phyloP scores from a whole-genome alignment of 2,113 vertebrate species.

The Podarcis muralis region DNA sequence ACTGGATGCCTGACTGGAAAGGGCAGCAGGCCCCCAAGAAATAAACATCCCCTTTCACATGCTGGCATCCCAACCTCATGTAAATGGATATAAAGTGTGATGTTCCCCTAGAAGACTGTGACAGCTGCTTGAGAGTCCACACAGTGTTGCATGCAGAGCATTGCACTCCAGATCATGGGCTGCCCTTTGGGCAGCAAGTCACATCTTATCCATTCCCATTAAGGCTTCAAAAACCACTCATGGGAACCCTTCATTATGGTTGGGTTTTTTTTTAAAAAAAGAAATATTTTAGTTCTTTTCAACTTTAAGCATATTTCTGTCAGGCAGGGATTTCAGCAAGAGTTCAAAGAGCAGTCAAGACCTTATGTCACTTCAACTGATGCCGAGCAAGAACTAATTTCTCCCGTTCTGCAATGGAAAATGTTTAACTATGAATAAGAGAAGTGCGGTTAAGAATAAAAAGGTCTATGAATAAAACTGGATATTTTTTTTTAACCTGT shows the following conservation, averaged over 20 bases:
- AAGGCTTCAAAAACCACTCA: neutral
- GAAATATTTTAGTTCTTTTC: neutral
- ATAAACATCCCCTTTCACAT: neutral
- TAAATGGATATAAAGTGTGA: neutral
- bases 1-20: neutral
- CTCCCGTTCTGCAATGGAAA: neutral
- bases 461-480: neutral
- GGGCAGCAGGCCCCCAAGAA: neutral
- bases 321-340: neutral
- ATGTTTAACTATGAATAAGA: conserved; percentile 1
- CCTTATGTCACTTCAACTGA: neutral
- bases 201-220: neutral
- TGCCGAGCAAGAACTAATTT: neutral
- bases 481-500: neutral
- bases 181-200: neutral
- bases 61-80: neutral
- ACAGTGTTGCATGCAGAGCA: no score
- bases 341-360: conserved; percentile 7
- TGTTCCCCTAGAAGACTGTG: neutral
- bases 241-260: neutral
- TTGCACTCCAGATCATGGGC: no score
- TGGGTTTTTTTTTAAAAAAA: neutral
- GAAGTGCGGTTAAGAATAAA: neutral
- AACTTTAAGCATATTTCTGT: neutral
- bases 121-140: neutral